These are phyloP conservation scores for Apis dorsata DNA, from an alignment of 1,140 invertebrate genomes.

Conservation along the genomic window DNA sequence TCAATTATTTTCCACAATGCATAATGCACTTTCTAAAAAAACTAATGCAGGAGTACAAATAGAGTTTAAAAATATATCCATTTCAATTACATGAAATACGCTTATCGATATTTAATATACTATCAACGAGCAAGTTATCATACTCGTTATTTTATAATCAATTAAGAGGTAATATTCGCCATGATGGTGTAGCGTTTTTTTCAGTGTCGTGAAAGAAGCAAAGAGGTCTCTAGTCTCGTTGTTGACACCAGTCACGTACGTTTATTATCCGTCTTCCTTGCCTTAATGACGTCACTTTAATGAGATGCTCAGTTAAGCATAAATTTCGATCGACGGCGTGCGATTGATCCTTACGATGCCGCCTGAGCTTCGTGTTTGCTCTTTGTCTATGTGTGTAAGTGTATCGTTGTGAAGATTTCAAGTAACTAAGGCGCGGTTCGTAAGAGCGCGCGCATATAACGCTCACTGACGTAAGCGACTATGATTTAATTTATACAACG, in stretches of 20 bases:
- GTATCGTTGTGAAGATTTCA: slow-evolving; percentile 11
- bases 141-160: not conserved
- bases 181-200: not conserved
- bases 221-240: not conserved
- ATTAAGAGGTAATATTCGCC: not conserved
- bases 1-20: not conserved
- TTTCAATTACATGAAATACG: not conserved
- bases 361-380: not conserved
- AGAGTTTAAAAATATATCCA: not conserved
- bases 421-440: not conserved
- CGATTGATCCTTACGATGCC: slow-evolving; percentile 34
- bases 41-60: not conserved
- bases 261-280: slow-evolving; percentile 19
- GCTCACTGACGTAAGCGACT: slow-evolving; percentile 19
- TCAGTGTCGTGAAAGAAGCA: not conserved
- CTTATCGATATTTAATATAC: not conserved
- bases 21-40: not conserved
- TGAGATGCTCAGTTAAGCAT: slow-evolving; percentile 34
- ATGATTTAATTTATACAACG: slow-evolving; percentile 38
- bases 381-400: no score
- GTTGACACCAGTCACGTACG: slow-evolving; percentile 27
- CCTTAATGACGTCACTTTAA: slow-evolving; percentile 45
- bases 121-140: not conserved
- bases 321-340: slow-evolving; percentile 46
- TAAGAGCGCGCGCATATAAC: not conserved